Percentiles rank a stretch among this genome's conserved stretches.
Conservation (phyloP, 1,140 invertebrate genomes). For the Heliconius himera region DNA sequence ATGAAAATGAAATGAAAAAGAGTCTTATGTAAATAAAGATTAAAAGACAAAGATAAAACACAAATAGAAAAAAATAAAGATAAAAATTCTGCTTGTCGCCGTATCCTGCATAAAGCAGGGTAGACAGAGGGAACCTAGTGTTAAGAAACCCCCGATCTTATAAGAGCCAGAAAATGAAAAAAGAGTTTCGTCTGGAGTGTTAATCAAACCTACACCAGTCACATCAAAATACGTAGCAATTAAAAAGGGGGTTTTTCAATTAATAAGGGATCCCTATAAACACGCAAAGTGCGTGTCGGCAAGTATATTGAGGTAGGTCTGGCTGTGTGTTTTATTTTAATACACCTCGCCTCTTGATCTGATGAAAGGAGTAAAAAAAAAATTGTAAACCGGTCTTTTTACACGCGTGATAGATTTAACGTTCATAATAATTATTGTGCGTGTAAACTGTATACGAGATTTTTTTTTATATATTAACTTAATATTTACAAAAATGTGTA, state of each 20-base stretch:
- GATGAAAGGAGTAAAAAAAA: conserved; percentile 17
- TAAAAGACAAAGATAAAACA: too few species aligned
- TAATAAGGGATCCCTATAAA: conserved; percentile 14
- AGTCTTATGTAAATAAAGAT: too few species aligned
- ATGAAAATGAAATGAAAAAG: too few species aligned
- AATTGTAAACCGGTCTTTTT: conserved; percentile 12
- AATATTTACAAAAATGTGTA: not conserved
- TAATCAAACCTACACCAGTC: too few species aligned
- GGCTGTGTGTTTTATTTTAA: conserved; percentile 33
- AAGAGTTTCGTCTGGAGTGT: too few species aligned
- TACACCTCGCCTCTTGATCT: conserved; percentile 26
- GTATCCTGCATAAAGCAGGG: not conserved
- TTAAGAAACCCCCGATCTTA: not conserved
- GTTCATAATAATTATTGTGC: conserved; percentile 19
- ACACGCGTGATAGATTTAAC: conserved; percentile 11
- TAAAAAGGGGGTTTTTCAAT: not conserved
- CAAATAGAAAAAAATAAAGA: too few species aligned
- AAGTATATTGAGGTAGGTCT: conserved; percentile 37
- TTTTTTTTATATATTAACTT: not conserved
- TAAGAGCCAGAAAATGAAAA: too few species aligned
- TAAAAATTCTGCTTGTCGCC: not conserved
- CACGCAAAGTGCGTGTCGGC: conserved; percentile 31
- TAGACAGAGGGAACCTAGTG: not conserved
- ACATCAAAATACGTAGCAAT: too few species aligned
- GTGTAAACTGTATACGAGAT: conserved; percentile 5